Percentiles rank a stretch among this genome's conserved stretches.
These are phyloP conservation scores for Xenotilapia longispinis DNA, from an alignment of 2,113 vertebrate species.

Conservation along the genomic window DNA sequence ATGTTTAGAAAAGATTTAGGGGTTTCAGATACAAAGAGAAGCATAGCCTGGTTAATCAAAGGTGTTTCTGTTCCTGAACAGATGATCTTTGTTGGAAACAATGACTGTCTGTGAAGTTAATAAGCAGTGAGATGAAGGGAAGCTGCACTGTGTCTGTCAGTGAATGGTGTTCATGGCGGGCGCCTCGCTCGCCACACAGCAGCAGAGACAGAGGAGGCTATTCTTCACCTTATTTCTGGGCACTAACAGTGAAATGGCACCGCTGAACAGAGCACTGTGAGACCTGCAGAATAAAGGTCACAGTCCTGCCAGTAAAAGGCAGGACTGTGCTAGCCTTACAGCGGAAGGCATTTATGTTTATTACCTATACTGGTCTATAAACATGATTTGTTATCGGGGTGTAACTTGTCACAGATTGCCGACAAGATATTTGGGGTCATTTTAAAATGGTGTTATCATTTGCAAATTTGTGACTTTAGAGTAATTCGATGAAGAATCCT, in stretches of 20 bases:
- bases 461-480: neutral
- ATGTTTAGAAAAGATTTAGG: neutral
- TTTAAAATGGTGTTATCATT: neutral
- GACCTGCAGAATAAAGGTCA: neutral
- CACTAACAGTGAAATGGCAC: neutral
- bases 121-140: neutral
- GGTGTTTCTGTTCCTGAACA: conserved; percentile 7
- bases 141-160: conserved; percentile 34
- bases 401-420: neutral
- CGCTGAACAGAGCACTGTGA: neutral
- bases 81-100: conserved; percentile 15
- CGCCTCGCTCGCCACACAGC: neutral
- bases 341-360: neutral
- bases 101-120: conserved; percentile 23
- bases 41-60: neutral
- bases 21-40: neutral
- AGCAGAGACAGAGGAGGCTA: conserved; percentile 4
- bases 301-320: neutral
- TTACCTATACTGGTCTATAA: neutral
- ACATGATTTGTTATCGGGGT: neutral
- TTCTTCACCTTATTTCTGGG: conserved; percentile 18
- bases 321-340: neutral
- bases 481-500: neutral
- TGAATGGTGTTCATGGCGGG: conserved; percentile 14
- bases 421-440: neutral